Base-by-base conservation (phyloP, 2,797 vertebrate genomes). In the Babyrousa celebensis region DNA sequence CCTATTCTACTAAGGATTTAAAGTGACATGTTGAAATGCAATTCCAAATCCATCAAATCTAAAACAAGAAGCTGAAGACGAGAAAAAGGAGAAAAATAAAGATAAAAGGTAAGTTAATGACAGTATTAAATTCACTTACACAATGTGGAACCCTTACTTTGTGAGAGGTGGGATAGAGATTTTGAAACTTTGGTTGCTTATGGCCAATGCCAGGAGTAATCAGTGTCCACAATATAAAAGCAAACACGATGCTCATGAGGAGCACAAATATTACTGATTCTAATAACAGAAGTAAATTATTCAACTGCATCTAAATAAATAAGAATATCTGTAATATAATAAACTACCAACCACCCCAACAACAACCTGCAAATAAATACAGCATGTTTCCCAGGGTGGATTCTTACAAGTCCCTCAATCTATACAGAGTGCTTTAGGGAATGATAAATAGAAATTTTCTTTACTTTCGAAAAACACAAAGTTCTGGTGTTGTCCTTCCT, bases 1-100 rank as follows among this genome's bases (percentile, higher is more conserved):
- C 63, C 23, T 79, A 56, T 68, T 83, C 67, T 79, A 85, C 14
- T 29, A 77, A 94, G 23, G 43, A 97, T 91, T 96, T 96, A 90
- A 92, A 65, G 32, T 72, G 82, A 77, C 36, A 80, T 74, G 23
- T 27, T 92, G 65, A 92, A 75, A 92, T 83, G 27, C 11, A 94
- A 68, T 60, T 29, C 16, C 71, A 91, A 83, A 71, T 23, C 17
- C 16, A 82, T 52, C 40, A 96, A 85, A 74, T 83, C 72, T 89
- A 72, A 92, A 96, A 72, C 74, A 80, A 78, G 62, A 71, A 94
- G 56, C 27, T 70, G 79, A 71, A 80, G 27, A 68, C 68, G 25
- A 91, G 40, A 74, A 93, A 80, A 75, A 4, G 14, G 2, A 20
- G 9, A 25, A 32, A 32, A 18, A 58, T 29, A 86, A 77, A 21